Evolutionary conservation across 2,888 invertebrate species (phyloP).

Genomic region (Gordius sp.): DNA sequence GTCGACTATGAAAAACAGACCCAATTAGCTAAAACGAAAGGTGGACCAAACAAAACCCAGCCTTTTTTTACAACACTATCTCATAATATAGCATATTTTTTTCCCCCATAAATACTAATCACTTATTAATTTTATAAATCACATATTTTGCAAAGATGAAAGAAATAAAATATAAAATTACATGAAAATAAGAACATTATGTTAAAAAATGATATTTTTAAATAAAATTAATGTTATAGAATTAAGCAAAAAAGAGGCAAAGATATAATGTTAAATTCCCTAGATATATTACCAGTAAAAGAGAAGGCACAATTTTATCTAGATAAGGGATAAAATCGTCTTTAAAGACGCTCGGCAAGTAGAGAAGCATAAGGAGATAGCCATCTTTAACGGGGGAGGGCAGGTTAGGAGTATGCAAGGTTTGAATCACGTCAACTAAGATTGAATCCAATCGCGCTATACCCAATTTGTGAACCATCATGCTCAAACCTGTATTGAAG

Average conservation of each 20-base stretch:
- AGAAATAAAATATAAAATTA: too few species aligned
- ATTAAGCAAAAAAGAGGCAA: constrained; percentile 2
- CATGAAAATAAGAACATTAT: too few species aligned
- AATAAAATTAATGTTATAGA: constrained; percentile 5
- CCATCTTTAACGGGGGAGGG: constrained; percentile 93
- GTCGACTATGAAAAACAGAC: too few species aligned
- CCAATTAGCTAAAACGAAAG: too few species aligned
- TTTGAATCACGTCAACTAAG: constrained; percentile 43
- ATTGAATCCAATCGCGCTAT: constrained; percentile 72
- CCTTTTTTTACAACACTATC: too few species aligned
- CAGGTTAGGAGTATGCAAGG: constrained; percentile 26
- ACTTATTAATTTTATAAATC: too few species aligned
- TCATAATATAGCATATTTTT: too few species aligned
- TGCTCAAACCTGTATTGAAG: constrained; percentile 47
- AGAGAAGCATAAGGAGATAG: constrained; percentile 99
- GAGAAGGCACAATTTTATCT: constrained; percentile 81
- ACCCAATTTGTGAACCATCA: constrained; percentile 82
- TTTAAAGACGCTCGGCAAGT: constrained; percentile 86
- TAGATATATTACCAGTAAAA: constrained; percentile 40
- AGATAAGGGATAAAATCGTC: constrained; percentile 80
- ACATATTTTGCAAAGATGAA: too few species aligned
- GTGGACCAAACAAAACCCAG: too few species aligned
- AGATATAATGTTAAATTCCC: constrained; percentile 1
- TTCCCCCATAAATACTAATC: too few species aligned
- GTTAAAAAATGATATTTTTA: background rate